Evolutionary conservation across 1,140 invertebrate species (phyloP).

Genomic region (Trinorchestia longiramus): DNA sequence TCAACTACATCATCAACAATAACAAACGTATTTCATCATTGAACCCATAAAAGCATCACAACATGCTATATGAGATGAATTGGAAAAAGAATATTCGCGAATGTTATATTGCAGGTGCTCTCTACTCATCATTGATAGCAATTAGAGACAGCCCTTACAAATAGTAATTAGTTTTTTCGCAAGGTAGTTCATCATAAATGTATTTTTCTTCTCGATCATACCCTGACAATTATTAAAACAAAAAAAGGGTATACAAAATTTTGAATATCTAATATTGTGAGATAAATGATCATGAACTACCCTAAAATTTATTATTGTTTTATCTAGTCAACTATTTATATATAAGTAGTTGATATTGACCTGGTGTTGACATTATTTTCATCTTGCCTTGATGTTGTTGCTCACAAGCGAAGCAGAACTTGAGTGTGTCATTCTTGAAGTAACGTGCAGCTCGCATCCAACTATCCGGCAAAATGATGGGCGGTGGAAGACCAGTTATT

Average conservation of each 20-base stretch:
- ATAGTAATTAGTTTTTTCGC: no score
- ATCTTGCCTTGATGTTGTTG: neutral
- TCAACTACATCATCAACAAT: neutral
- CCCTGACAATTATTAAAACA: no score
- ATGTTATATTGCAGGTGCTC: neutral
- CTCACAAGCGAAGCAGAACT: neutral
- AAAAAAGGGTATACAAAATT: no score
- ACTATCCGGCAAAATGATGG: constrained; percentile 62
- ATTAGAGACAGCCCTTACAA: neutral
- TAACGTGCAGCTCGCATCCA: constrained; percentile 13
- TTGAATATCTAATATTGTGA: no score
- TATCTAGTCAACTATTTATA: no score
- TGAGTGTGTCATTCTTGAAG: constrained; percentile 7
- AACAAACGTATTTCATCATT: neutral
- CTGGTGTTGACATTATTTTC: neutral
- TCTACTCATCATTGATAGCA: neutral
- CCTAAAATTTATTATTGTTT: no score
- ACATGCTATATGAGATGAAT: neutral
- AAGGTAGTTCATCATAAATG: no score
- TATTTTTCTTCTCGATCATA: no score
- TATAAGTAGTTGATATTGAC: no score
- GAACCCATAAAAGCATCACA: neutral
- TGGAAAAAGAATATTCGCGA: neutral
- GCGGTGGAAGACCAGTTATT: constrained; percentile 65
- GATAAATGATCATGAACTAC: no score